Base-by-base conservation (phyloP, 2,797 vertebrate genomes). In the Mycteria americana region DNA sequence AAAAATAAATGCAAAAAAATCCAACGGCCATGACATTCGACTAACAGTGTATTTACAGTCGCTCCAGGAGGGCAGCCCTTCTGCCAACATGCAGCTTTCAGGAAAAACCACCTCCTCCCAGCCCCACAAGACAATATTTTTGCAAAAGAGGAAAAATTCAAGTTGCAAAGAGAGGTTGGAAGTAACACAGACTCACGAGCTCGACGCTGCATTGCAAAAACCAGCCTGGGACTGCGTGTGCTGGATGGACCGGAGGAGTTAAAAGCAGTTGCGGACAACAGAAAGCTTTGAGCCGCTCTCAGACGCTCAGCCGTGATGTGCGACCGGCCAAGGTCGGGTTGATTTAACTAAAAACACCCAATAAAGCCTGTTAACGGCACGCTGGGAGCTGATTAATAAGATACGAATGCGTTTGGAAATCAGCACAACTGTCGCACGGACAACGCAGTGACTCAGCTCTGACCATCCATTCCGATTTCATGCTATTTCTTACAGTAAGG, bases 1-100 rank as follows among this genome's bases (percentile, higher is more conserved):
- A 80, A 72, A 93, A 93, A 93, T 7, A 84, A 89, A 91, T 16
- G 69, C 82, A 37, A 74, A 72, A 50, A 28, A 59, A 48, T 37
- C 81, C 63, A 43, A 67, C 1, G 39, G 89, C 56, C 30, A 2
- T 18, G 35, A 73, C 89, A n/a, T 50, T 18, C 5, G 0, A 18
- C 68, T 31, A 39, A 39, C 13, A 13, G 82, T 6, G 46, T 13
- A 23, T 86, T 86, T 45, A 75, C 90, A 91, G 85, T 31, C 21
- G 7, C 28, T 30, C 84, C 62, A 5, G 24, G 0, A 37, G 65
- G 50, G 65, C 85, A 68, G 81, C 59, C 80, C 74, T 11, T 14
- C 54, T 6, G 45, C 59, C 18, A 23, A 33, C 70, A 37, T 0
- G 6, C 80, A 56, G 59, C 64, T 27, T 35, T 18, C 43, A 10